Base-by-base conservation (phyloP, 2,797 vertebrate genomes). In the Catamblyrhynchus diadema region DNA sequence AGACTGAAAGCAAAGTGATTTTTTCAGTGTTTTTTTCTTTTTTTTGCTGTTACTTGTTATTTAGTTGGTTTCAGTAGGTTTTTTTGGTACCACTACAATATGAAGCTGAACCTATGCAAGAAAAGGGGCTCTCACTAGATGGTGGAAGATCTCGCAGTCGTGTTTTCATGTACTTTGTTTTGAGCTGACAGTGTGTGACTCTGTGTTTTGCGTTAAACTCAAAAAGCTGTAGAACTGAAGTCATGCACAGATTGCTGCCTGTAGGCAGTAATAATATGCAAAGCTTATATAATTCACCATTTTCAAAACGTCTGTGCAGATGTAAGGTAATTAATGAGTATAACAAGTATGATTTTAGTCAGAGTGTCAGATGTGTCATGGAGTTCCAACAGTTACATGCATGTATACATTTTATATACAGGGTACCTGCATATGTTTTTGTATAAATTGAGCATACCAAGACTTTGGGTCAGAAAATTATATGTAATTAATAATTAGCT, bases 221-320 rank as follows among this genome's bases (percentile, higher is more conserved):
- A 74, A 92, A 89, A 75, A 83, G 69, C 60, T n/a, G 28, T 59
- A 45, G 51, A 90, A 79, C 45, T 7, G 6, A 82, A 89, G 74
- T 90, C 89, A 92, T 66, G 86, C 73, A 79, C 24, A 80, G 69
- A 65, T 69, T 91, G 21, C 75, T 96, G 61, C 61, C 64, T 86
- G 75, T 86, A 93, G 93, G 93, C 72, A 78, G 88, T 85, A 93
- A 81, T 51, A 78, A 67, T 77, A 64, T 75, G 42, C 86, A 86
- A 74, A 37, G 47, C 48, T 94, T 88, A 82, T 35, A 22, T 84
- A 95, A 95, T 60, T 83, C 62, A n/a, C 25, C 28, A 56, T 95
- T 95, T 82, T 83, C 41, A 65, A 86, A 72, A 82, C 30, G 41
- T 78, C 73, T 91, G 39, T 88, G 75, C 50, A 81, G 54, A 44